These are phyloP conservation scores for Leptobrachium leishanense DNA, from an alignment of 2,113 vertebrate genomes.

Conservation along the genomic window DNA sequence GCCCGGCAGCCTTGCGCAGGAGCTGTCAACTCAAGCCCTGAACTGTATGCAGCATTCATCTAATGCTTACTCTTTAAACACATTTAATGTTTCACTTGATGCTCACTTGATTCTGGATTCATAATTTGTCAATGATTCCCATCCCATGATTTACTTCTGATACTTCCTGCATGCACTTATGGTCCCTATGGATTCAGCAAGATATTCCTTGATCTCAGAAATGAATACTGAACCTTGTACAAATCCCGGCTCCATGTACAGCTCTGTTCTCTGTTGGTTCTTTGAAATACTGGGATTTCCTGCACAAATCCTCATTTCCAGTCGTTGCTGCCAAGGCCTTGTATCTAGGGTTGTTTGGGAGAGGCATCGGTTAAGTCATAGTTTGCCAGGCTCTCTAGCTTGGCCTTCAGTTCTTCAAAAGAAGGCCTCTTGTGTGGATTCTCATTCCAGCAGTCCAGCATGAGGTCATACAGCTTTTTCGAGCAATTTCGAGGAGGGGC, in stretches of 20 bases:
- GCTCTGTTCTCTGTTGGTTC: neutral
- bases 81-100: too few species aligned
- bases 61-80: too few species aligned
- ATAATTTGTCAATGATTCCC: too few species aligned
- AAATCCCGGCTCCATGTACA: neutral
- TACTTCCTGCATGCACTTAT: too few species aligned
- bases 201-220: neutral
- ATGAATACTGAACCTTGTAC: too few species aligned
- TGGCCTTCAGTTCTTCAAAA: conserved; percentile 59
- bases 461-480: conserved; percentile 55
- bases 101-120: too few species aligned
- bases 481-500: conserved; percentile 64
- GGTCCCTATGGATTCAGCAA: neutral
- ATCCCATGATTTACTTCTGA: too few species aligned
- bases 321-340: neutral
- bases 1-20: too few species aligned
- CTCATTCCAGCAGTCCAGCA: conserved; percentile 69
- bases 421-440: conserved; percentile 57
- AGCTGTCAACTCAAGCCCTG: too few species aligned
- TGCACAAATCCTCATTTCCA: neutral
- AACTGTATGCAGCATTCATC: too few species aligned
- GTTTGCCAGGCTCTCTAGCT: conserved; percentile 54
- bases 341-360: neutral
- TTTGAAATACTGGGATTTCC: neutral
- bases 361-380: conserved; percentile 46